Percentiles rank a stretch among this genome's conserved stretches.
Evolutionary conservation across 2,113 vertebrate species (phyloP).

Genomic region (Heteronetta atricapilla): DNA sequence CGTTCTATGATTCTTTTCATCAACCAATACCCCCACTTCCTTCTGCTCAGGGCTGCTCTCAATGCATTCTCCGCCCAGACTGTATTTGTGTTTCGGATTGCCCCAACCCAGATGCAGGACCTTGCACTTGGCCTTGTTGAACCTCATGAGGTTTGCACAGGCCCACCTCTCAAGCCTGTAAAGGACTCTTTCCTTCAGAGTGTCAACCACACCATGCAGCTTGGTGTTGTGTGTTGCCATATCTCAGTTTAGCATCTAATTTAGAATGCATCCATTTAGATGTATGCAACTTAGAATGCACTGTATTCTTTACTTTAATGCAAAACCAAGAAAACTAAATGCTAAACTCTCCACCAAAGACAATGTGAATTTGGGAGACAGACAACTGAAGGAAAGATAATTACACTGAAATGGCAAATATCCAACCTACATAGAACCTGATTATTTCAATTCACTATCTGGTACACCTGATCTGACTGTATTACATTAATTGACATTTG

Average conservation of each 20-base stretch:
- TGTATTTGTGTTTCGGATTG: background rate
- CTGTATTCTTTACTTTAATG: background rate
- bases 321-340: background rate
- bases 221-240: background rate
- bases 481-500: background rate
- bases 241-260: background rate
- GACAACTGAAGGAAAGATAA: background rate
- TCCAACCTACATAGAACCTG: background rate
- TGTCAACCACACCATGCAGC: background rate
- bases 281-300: background rate
- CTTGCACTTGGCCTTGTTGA: background rate
- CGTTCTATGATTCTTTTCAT: background rate
- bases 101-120: background rate
- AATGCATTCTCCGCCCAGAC: background rate
- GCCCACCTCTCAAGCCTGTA: too few species aligned
- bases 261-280: slow-evolving; percentile 1
- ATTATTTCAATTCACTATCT: background rate
- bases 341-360: background rate
- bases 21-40: background rate
- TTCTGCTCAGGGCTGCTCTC: background rate
- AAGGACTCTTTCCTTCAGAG: background rate
- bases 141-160: background rate
- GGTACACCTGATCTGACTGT: background rate
- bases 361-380: background rate
- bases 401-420: background rate